Conservation (phyloP, 2,113 vertebrate genomes). For the Amblyopsis rosae region DNA sequence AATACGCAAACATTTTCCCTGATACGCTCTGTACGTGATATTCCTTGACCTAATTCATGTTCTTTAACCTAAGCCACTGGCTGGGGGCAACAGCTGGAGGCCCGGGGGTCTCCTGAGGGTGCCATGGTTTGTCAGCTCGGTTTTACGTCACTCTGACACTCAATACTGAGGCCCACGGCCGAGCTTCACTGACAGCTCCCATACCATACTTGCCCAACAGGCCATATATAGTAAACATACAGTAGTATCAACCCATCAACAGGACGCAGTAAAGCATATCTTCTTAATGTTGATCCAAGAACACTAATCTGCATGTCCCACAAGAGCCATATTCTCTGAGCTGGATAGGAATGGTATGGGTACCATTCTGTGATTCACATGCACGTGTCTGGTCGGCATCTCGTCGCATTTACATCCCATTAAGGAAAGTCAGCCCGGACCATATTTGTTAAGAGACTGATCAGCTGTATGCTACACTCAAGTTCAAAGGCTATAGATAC, state of each 20-base stretch:
- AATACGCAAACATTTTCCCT: conserved; percentile 6
- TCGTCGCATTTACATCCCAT: too few species aligned
- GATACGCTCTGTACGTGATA: background rate
- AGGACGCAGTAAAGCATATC: conserved; percentile 42
- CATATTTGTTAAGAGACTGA: conserved; percentile 28
- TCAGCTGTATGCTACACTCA: background rate
- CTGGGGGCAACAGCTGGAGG: conserved; percentile 54
- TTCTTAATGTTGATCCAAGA: conserved; percentile 42
- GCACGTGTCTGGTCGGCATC: too few species aligned
- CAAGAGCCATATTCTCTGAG: background rate
- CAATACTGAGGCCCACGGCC: conserved; percentile 41
- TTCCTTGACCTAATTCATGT: conserved; percentile 15
- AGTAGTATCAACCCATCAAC: conserved; percentile 42
- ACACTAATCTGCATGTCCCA: conserved; percentile 36
- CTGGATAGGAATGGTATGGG: too few species aligned
- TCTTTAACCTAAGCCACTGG: conserved; percentile 52
- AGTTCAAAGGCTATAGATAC: conserved; percentile 26
- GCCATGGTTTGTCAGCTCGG: conserved; percentile 46
- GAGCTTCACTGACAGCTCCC: conserved; percentile 42
- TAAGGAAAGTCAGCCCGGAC: conserved; percentile 2
- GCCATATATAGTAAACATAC: conserved; percentile 38
- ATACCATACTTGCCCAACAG: conserved; percentile 23
- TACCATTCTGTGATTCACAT: too few species aligned
- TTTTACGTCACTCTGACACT: conserved; percentile 60
- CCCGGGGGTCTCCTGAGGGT: conserved; percentile 49